These are phyloP conservation scores for Bothrops jararaca DNA, from an alignment of 2,113 vertebrate species.

Conservation along the genomic window DNA sequence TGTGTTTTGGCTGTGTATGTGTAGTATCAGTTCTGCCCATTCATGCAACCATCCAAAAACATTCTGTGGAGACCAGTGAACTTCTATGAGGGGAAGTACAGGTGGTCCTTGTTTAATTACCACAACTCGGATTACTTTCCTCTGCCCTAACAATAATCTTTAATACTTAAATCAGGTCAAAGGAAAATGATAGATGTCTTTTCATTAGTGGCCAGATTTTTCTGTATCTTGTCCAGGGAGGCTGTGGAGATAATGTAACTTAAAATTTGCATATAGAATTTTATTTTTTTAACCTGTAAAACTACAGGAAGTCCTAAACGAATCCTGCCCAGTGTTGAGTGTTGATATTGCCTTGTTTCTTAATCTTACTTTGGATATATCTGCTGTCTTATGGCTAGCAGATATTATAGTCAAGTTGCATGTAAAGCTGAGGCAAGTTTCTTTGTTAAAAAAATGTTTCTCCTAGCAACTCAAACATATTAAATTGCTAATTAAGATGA, in stretches of 20 bases:
- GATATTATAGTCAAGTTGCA: too few species aligned
- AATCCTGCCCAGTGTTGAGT: not conserved
- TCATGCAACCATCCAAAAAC: not conserved
- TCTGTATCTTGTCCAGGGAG: not conserved
- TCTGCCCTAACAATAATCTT: not conserved
- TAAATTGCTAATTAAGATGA: not conserved
- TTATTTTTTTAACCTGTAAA: too few species aligned
- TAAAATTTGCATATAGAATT: not conserved
- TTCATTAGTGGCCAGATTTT: not conserved
- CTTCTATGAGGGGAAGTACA: not conserved
- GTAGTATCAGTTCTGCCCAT: not conserved
- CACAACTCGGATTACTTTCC: too few species aligned
- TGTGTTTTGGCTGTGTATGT: not conserved
- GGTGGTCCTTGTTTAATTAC: too few species aligned
- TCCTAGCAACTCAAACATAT: not conserved
- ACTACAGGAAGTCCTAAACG: too few species aligned
- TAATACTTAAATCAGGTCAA: not conserved
- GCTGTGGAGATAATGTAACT: not conserved
- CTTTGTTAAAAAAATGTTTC: not conserved
- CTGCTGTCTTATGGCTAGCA: not conserved
- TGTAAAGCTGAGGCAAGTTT: not conserved
- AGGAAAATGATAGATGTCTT: not conserved
- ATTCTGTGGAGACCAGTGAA: not conserved
- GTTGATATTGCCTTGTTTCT: not conserved
- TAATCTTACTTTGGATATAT: not conserved